Evolutionary conservation across 1,140 invertebrate genomes (phyloP).

Genomic region (Centruroides vittatus): DNA sequence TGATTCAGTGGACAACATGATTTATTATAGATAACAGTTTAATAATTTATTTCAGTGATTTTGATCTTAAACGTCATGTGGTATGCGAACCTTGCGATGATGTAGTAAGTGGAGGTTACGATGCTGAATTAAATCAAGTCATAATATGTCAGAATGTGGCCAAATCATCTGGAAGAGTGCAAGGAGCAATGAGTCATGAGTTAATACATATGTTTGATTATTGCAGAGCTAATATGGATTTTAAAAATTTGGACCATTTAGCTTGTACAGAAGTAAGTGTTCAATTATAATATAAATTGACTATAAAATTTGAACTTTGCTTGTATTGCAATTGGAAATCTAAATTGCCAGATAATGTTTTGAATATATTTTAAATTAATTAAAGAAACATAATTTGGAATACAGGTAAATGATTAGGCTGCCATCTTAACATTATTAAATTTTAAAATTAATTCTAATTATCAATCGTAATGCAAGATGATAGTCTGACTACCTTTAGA

Average conservation of each 20-base stretch:
- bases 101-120: conserved; percentile 77
- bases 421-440: too few species aligned
- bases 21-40: too few species aligned
- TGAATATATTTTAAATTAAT: too few species aligned
- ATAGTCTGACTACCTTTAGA: too few species aligned
- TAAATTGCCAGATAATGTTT: too few species aligned
- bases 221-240: conserved; percentile 75
- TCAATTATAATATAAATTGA: conserved; percentile 23
- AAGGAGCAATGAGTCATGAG: conserved; percentile 74
- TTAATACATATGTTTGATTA: conserved; percentile 95
- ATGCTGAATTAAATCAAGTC: conserved; percentile 74
- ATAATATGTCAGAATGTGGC: conserved; percentile 82
- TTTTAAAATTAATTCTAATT: too few species aligned
- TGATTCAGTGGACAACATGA: too few species aligned
- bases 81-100: conserved; percentile 78
- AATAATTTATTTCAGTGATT: conserved; percentile 30
- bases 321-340: too few species aligned
- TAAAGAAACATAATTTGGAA: too few species aligned
- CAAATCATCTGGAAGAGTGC: conserved; percentile 43
- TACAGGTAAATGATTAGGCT: too few species aligned
- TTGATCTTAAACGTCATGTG: conserved; percentile 73
- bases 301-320: too few species aligned
- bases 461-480: too few species aligned
- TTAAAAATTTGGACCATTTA: conserved; percentile 78
- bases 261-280: conserved; percentile 76